Percentiles rank a stretch among this genome's conserved stretches.
Evolutionary conservation across 2,113 vertebrate species (phyloP).

Genomic region (Glaucidium brasilianum): DNA sequence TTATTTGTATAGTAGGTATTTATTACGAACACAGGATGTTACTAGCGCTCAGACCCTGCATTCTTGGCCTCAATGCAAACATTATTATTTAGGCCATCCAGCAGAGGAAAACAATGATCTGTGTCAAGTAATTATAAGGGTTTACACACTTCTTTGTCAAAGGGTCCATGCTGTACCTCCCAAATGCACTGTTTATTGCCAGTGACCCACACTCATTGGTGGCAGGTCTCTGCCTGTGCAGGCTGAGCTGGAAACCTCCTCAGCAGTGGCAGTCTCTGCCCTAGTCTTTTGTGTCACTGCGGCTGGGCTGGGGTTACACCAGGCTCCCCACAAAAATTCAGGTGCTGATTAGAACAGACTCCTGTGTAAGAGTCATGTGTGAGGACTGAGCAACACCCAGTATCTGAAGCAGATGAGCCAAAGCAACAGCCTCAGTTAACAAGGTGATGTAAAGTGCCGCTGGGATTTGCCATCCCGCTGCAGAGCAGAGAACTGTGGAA

Average conservation of each 20-base stretch:
- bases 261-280: neutral
- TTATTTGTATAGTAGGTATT: neutral
- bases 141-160: neutral
- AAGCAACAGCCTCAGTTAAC: neutral
- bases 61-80: neutral
- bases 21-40: neutral
- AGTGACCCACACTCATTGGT: rapidly evolving
- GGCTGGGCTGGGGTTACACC: neutral
- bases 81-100: neutral
- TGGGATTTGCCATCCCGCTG: neutral
- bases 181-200: neutral
- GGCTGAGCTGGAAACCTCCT: neutral
- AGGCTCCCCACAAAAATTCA: neutral
- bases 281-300: neutral
- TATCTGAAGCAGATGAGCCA: neutral
- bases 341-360: neutral
- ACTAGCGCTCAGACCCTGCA: neutral
- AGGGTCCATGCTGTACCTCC: neutral
- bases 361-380: rapidly evolving
- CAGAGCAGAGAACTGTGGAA: neutral
- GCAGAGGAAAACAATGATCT: neutral
- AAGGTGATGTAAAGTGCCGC: neutral
- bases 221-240: neutral
- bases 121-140: neutral
- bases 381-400: rapidly evolving